A percentile compares a stretch with the other conserved stretches of the same genome.
phyloP scores from a whole-genome alignment of 2,113 vertebrate species.

The Canis aureus region DNA sequence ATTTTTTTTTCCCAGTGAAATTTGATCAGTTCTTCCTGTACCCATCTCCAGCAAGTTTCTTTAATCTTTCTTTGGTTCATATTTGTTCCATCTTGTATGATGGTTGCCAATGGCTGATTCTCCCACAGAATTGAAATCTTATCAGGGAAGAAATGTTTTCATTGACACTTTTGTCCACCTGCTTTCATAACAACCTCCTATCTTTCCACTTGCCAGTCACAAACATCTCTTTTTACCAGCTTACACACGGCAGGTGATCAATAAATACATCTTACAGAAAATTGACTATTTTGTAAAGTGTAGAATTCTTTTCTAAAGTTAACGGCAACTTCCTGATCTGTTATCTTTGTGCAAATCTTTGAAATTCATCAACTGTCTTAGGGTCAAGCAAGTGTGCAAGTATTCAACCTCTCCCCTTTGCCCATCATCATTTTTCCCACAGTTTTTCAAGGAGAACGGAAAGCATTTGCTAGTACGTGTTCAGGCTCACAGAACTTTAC shows the following conservation, averaged over 20 bases:
- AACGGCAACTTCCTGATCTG: background rate
- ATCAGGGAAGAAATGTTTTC: background rate
- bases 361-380: background rate
- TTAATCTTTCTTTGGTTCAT: background rate
- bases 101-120: background rate
- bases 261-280: background rate
- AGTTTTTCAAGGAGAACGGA: background rate
- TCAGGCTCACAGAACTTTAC: slow-evolving; percentile 32
- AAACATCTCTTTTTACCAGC: background rate
- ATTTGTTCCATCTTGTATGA: background rate
- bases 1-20: background rate
- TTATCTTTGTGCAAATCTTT: background rate
- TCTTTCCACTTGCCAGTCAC: background rate
- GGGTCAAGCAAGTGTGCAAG: no score
- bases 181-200: background rate
- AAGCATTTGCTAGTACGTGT: background rate
- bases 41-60: background rate
- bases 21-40: background rate
- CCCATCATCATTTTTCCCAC: background rate
- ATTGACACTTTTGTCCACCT: background rate
- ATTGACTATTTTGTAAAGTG: background rate
- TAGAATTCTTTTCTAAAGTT: background rate
- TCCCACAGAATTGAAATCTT: background rate
- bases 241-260: background rate
- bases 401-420: fast-evolving